Conservation (phyloP, 2,797 vertebrate species). For the Apogon hyalosoma region DNA sequence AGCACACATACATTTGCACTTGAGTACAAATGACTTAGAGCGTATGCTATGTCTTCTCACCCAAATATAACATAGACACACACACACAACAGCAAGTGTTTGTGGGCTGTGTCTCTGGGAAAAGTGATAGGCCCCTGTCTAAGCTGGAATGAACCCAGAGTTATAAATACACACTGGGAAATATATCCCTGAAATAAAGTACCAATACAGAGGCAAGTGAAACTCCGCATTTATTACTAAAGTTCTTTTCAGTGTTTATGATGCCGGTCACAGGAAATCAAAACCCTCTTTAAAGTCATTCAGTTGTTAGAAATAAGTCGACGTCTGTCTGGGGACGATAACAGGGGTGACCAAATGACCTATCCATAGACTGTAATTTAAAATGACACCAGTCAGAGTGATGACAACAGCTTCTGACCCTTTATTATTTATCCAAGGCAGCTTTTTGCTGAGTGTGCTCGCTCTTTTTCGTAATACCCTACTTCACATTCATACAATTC, state of each 20-base stretch:
- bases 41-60: slow-evolving; percentile 43
- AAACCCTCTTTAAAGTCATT: slow-evolving; percentile 49
- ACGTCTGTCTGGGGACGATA: slow-evolving; percentile 21
- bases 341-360: slow-evolving; percentile 40
- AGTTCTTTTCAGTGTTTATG: slow-evolving; percentile 55
- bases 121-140: slow-evolving; percentile 70
- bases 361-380: slow-evolving; percentile 51
- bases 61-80: slow-evolving; percentile 50
- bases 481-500: slow-evolving; percentile 67
- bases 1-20: slow-evolving; percentile 41
- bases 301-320: slow-evolving; percentile 30
- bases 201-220: slow-evolving; percentile 53
- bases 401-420: slow-evolving; percentile 55
- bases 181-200: slow-evolving; percentile 73
- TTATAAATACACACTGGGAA: slow-evolving; percentile 79
- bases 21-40: slow-evolving; percentile 47
- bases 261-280: slow-evolving; percentile 15
- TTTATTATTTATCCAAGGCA: slow-evolving; percentile 49
- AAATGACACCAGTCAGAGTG: slow-evolving; percentile 35
- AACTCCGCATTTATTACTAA: slow-evolving; percentile 64
- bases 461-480: slow-evolving; percentile 40
- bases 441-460: slow-evolving; percentile 61
- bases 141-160: slow-evolving; percentile 71
- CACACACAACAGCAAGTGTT: slow-evolving; percentile 43
- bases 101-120: slow-evolving; percentile 59